Base-by-base conservation (phyloP, 2,797 vertebrate genomes). In the Anguilla marmorata region DNA sequence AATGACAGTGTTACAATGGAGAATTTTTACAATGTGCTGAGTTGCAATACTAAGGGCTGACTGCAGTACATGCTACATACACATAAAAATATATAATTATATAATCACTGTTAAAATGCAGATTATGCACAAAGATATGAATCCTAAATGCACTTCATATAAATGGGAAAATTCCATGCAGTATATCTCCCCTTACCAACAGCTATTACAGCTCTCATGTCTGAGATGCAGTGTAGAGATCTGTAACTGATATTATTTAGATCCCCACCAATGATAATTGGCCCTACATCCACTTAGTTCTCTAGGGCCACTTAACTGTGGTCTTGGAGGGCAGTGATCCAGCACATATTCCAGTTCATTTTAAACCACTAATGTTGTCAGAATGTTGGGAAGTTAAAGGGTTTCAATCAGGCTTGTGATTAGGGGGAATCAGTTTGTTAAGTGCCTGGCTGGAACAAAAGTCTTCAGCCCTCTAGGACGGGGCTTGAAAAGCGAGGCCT, bases 361-460 rank as follows among this genome's bases (percentile, higher is more conserved):
- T 24, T 48, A 50, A 82, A 50, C 41, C 79, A 50, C 45, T 50
- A 50, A 82, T 50, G 24, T 7, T 50, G 79, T 48, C 41, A 50
- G 41, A 82, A 41, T 79, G 21, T 79, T n/a, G 21, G 45, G 79
- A 82, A n/a, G 79, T 82, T 50, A 82, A 82, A 50, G 50, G 1
- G 41, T 48, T 82, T 24, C 41, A 82, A 50, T 82, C 45, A n/a
- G 11, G 79, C 45, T 24, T 1, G 6, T 50, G 79, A 82, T 82
- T 48, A 82, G 19, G 6, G 24, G 37, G 45, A 16, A 82, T 82
- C 79, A 50, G 79, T 24, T 50, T 48, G 79, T 82, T 82, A 82
- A 82, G 79, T 82, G 79, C 41, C 79, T n/a, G 41, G 41, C 79
- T 82, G 79, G 79, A 82, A 50, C 41, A 45, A 24, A 45, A 41